These are phyloP conservation scores for Alcedo quadribrachys DNA, from an alignment of 2,797 vertebrate species.

Conservation along the genomic window DNA sequence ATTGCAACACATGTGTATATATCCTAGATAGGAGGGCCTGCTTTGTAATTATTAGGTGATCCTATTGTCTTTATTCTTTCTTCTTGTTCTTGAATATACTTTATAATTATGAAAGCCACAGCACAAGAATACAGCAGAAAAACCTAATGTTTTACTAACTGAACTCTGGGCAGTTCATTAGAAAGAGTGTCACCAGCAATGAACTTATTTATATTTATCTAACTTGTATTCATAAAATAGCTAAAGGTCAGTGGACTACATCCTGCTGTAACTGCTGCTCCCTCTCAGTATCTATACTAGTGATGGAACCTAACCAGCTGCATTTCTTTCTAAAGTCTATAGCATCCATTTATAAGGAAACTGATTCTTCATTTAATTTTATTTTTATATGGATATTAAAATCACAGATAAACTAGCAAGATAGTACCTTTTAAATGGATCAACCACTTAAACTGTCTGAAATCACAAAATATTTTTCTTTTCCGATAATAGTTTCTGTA, in stretches of 20 bases:
- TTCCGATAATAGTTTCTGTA: background rate
- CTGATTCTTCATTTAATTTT: background rate
- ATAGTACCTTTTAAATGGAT: background rate
- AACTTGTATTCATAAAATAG: background rate
- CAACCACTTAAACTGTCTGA: background rate
- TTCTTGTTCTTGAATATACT: slow-evolving; percentile 8
- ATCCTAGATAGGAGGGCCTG: slow-evolving; percentile 54
- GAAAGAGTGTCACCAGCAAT: background rate
- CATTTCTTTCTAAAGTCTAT: background rate
- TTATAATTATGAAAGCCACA: slow-evolving; percentile 39
- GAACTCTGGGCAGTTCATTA: slow-evolving; percentile 10
- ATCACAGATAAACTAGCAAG: background rate
- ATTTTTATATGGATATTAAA: background rate
- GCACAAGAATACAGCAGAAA: slow-evolving; percentile 21
- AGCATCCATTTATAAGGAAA: background rate
- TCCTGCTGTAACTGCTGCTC: background rate
- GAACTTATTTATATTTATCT: slow-evolving; percentile 6
- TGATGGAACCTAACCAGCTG: background rate
- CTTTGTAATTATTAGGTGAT: slow-evolving; percentile 58
- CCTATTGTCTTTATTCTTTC: slow-evolving; percentile 30
- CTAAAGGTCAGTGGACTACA: background rate
- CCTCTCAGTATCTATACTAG: background rate
- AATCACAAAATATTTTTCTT: background rate
- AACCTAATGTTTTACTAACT: slow-evolving; percentile 1
- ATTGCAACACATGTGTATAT: slow-evolving; percentile 17